Conservation (phyloP, 2,113 vertebrate species). For the Typhlomys cinereus region DNA sequence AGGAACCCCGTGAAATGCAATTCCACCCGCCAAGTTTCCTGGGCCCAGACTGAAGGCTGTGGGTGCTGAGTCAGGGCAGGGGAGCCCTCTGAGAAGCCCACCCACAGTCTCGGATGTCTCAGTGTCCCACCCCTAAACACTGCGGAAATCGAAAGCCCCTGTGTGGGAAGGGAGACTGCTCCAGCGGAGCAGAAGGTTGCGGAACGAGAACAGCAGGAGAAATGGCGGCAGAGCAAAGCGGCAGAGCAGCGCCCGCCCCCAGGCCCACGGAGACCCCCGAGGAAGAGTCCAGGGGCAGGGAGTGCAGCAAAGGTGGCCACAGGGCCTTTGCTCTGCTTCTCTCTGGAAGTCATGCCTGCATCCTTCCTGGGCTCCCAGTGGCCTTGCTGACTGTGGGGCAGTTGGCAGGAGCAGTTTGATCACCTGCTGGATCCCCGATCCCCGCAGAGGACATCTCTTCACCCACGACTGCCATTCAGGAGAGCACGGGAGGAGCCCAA, state of each 20-base stretch:
- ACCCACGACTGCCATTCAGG: rapidly evolving
- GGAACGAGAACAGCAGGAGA: too few species aligned
- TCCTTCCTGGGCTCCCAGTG: neutral
- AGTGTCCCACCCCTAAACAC: rapidly evolving
- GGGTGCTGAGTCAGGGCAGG: neutral
- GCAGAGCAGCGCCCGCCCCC: too few species aligned
- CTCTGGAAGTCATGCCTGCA: neutral
- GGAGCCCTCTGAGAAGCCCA: neutral
- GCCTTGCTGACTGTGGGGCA: neutral
- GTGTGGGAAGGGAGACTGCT: neutral
- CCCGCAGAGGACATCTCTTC: rapidly evolving
- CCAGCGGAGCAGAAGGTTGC: too few species aligned
- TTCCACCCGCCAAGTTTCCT: neutral
- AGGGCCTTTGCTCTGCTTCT: neutral
- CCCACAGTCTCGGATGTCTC: rapidly evolving
- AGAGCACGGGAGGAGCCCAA: too few species aligned
- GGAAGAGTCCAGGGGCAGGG: too few species aligned
- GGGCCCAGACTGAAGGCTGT: too few species aligned
- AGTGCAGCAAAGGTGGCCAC: neutral
- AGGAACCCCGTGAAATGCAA: rapidly evolving
- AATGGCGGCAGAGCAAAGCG: too few species aligned
- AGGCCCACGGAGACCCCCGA: too few species aligned
- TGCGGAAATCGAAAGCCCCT: rapidly evolving
- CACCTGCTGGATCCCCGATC: neutral
- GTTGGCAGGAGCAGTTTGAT: too few species aligned